These are phyloP conservation scores for Calameuta idolon DNA, from an alignment of 2,888 invertebrate species.

Conservation along the genomic window DNA sequence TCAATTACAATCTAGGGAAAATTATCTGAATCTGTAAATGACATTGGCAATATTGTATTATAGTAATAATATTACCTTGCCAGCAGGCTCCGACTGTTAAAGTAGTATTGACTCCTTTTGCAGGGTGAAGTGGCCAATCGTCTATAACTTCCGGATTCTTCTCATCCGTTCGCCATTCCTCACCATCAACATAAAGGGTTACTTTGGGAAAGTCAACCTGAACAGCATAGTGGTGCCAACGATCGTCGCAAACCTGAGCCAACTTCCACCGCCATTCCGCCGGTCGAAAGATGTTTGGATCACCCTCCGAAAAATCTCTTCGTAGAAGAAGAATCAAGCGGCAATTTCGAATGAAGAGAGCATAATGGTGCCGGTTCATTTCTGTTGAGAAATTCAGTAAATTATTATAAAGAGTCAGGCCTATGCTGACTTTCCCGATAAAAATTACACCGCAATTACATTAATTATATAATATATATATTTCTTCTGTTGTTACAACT, in stretches of 20 bases:
- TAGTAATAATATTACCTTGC: conserved; percentile 72
- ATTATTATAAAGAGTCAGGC: neutral
- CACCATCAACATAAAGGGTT: conserved; percentile 89
- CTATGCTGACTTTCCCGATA: neutral
- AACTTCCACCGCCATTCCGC: conserved; percentile 99
- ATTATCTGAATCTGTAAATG: no score
- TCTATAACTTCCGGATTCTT: conserved; percentile 97
- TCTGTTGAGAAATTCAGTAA: conserved; percentile 71
- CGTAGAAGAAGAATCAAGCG: conserved; percentile 91
- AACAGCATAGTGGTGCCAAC: conserved; percentile 98
- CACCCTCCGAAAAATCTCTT: conserved; percentile 92
- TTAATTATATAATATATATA: no score
- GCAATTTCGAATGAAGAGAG: conserved; percentile 96
- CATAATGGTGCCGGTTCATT: conserved; percentile 99
- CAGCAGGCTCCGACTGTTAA: conserved; percentile 97
- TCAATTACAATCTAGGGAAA: no score
- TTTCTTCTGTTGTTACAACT: no score
- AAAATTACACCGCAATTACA: neutral
- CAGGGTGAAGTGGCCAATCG: conserved; percentile 98
- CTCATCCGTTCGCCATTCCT: conserved; percentile 73
- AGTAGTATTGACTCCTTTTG: conserved; percentile 93
- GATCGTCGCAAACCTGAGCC: conserved; percentile 95
- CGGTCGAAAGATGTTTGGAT: conserved; percentile 93
- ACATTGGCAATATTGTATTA: conserved; percentile 59
- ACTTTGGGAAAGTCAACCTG: conserved; percentile 94